Conservation (phyloP, 2,113 vertebrate genomes). For the Chrysochloris asiatica region DNA sequence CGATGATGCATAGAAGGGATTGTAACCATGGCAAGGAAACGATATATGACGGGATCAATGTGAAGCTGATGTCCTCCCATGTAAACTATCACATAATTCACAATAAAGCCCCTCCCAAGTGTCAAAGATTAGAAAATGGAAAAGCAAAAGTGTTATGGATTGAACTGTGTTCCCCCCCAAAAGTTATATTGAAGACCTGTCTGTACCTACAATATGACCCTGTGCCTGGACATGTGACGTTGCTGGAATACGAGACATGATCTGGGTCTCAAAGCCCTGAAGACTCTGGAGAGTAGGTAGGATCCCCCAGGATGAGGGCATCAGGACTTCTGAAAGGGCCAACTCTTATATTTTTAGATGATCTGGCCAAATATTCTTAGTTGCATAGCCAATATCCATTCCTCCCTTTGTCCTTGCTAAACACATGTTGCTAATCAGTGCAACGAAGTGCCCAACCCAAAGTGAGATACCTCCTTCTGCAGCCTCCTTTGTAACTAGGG, state of each 20-base stretch:
- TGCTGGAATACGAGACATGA: not conserved
- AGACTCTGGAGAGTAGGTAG: not conserved
- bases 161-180: not conserved
- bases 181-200: not conserved
- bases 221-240: no score
- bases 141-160: not conserved
- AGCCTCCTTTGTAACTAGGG: not conserved
- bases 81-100: no score
- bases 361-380: not conserved
- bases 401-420: not conserved
- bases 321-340: not conserved
- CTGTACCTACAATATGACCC: not conserved
- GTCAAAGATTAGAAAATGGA: not conserved
- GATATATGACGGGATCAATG: no score
- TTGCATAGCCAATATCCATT: rapidly evolving
- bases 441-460: not conserved
- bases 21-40: no score
- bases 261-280: not conserved
- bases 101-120: no score
- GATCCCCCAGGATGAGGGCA: not conserved
- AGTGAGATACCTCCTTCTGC: not conserved
- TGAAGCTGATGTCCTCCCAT: no score
- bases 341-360: not conserved
- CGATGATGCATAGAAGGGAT: no score
- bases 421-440: no score